A percentile compares a stretch with the other conserved stretches of the same genome.
Evolutionary conservation across 2,797 vertebrate genomes (phyloP).

Genomic region (Siniperca obscura): DNA sequence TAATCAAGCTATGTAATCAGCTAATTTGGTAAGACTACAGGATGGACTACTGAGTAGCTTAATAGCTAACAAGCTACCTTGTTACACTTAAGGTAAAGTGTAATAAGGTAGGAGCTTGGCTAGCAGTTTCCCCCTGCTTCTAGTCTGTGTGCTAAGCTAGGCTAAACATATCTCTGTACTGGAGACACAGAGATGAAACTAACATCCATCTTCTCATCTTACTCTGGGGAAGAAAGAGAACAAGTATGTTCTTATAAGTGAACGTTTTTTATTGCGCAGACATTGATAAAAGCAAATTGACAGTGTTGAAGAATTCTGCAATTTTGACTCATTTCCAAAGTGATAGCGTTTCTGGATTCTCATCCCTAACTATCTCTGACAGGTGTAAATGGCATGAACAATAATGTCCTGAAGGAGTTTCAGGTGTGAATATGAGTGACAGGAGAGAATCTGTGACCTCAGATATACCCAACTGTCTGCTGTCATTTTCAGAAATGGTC

Average conservation of each 20-base stretch:
- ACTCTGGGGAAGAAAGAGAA: neutral
- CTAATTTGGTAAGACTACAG: no score
- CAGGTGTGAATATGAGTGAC: constrained; percentile 1
- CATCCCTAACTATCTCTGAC: constrained; percentile 13
- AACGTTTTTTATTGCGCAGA: no score
- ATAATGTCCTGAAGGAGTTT: constrained; percentile 30
- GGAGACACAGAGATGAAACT: no score
- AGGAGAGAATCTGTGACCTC: neutral
- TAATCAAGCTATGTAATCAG: no score
- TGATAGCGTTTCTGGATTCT: neutral
- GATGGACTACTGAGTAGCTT: no score
- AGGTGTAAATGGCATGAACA: constrained; percentile 10
- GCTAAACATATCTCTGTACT: neutral
- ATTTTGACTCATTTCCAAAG: neutral
- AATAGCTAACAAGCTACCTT: no score
- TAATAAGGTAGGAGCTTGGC: no score
- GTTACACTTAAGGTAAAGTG: no score
- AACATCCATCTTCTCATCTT: neutral
- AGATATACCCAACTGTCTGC: neutral
- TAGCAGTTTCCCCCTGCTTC: no score
- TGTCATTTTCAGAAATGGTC: neutral
- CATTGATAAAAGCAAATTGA: neutral
- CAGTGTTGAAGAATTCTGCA: neutral
- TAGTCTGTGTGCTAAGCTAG: no score
- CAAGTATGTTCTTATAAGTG: neutral